A percentile compares a stretch with the other conserved stretches of the same genome.
Evolutionary conservation across 2,888 invertebrate species (phyloP).

Genomic region (Lasius platythorax): DNA sequence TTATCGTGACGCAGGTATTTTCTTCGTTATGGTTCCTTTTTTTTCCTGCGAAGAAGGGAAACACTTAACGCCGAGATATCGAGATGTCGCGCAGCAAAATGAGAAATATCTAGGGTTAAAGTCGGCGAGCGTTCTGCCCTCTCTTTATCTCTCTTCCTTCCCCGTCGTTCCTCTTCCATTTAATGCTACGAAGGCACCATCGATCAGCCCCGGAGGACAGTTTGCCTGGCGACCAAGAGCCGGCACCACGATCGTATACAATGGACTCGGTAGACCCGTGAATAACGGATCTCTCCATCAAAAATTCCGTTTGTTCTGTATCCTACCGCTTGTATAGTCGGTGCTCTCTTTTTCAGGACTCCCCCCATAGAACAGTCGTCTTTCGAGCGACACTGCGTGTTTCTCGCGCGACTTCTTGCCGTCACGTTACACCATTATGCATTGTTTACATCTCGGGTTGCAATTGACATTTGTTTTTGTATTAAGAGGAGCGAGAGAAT

Average conservation of each 20-base stretch:
- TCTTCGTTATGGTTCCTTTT: not conserved
- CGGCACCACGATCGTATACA: conserved; percentile 74
- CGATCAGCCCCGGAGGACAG: conserved; percentile 72
- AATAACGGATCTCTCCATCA: conserved; percentile 81
- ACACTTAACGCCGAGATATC: not conserved
- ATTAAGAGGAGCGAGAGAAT: not conserved
- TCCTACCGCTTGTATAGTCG: conserved; percentile 38
- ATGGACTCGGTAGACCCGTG: conserved; percentile 77
- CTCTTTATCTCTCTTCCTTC: not conserved
- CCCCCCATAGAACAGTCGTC: conserved; percentile 15
- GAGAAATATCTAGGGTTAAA: conserved; percentile 12
- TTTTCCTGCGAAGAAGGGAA: not conserved
- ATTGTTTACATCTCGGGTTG: not conserved
- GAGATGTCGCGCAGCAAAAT: not conserved
- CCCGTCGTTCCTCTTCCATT: conserved; percentile 19
- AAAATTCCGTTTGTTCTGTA: conserved; percentile 82
- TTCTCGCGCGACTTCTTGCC: not conserved
- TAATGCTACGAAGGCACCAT: conserved; percentile 60
- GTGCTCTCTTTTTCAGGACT: conserved; percentile 29
- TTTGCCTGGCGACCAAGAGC: conserved; percentile 67
- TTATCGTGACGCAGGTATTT: not conserved
- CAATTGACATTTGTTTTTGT: not conserved
- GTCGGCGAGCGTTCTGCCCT: not conserved
- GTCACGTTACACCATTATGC: not conserved
- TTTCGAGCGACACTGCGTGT: conserved; percentile 27